phyloP scores from a whole-genome alignment of 2,797 vertebrate genomes.

The Aselliscus stoliczkanus region DNA sequence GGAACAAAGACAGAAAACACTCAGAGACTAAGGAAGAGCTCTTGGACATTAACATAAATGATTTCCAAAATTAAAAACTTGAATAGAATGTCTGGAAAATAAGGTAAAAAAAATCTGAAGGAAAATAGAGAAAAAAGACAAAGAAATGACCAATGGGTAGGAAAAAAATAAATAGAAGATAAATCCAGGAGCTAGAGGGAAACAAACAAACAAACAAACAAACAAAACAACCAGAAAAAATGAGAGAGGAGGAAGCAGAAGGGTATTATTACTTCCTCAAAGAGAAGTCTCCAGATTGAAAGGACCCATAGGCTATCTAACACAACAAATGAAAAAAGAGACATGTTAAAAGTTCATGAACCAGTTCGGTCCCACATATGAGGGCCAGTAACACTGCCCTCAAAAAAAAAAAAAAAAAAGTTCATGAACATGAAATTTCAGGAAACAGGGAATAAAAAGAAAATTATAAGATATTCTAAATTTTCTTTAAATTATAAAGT shows the following conservation, averaged over 20 bases:
- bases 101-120: background rate
- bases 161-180: background rate
- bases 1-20: background rate
- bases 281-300: background rate
- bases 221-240: background rate
- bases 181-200: background rate
- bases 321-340: background rate
- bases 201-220: background rate
- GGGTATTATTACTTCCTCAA: background rate
- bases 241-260: background rate
- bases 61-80: background rate
- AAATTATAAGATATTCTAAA: background rate
- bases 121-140: background rate
- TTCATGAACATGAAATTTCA: background rate
- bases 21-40: background rate
- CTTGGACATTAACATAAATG: background rate
- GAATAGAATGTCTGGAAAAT: background rate
- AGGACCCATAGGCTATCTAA: background rate
- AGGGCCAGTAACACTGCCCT: too few relatives aligned
- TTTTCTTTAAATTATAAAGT: background rate
- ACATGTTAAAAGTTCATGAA: background rate
- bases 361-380: too few relatives aligned
- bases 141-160: background rate
- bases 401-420: too few relatives aligned
- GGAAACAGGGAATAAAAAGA: background rate